A percentile compares a stretch with the other conserved stretches of the same genome.
Evolutionary conservation across 1,140 invertebrate genomes (phyloP).

Genomic region (Tetragnatha versicolor): DNA sequence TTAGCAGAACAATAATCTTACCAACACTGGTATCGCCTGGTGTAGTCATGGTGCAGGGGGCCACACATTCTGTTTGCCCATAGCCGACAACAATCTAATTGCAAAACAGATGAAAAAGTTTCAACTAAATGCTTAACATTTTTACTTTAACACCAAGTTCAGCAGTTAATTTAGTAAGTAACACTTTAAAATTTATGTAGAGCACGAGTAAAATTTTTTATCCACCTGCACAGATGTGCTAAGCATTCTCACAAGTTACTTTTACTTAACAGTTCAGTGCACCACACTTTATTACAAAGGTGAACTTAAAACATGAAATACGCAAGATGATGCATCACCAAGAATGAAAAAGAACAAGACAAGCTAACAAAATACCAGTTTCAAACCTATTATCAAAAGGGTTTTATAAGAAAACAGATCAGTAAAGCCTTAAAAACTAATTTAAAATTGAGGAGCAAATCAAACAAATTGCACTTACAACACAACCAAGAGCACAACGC

Average conservation of each 20-base stretch:
- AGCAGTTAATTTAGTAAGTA: too few species aligned
- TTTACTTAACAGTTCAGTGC: too few species aligned
- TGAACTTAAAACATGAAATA: not conserved
- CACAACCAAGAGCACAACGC: conserved; percentile 89
- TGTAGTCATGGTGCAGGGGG: conserved; percentile 88
- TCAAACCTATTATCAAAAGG: not conserved
- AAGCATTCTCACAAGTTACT: too few species aligned
- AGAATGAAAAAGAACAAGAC: not conserved
- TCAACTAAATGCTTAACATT: too few species aligned
- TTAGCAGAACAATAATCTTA: conserved; percentile 44
- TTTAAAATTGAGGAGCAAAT: too few species aligned
- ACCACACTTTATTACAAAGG: not conserved
- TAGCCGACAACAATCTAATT: conserved; percentile 85
- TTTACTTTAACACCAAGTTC: too few species aligned
- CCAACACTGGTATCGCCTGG: conserved; percentile 89
- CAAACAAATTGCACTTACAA: too few species aligned
- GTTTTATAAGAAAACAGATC: not conserved
- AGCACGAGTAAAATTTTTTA: too few species aligned
- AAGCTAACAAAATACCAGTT: not conserved
- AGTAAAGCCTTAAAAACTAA: too few species aligned
- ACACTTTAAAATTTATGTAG: too few species aligned
- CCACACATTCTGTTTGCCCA: conserved; percentile 96
- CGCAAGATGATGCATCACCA: not conserved
- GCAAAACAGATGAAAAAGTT: too few species aligned
- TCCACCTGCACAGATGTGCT: too few species aligned